A percentile compares a stretch with the other conserved stretches of the same genome.
These are phyloP conservation scores for Solenodon paradoxus DNA, from an alignment of 2,113 vertebrate species.

Conservation along the genomic window DNA sequence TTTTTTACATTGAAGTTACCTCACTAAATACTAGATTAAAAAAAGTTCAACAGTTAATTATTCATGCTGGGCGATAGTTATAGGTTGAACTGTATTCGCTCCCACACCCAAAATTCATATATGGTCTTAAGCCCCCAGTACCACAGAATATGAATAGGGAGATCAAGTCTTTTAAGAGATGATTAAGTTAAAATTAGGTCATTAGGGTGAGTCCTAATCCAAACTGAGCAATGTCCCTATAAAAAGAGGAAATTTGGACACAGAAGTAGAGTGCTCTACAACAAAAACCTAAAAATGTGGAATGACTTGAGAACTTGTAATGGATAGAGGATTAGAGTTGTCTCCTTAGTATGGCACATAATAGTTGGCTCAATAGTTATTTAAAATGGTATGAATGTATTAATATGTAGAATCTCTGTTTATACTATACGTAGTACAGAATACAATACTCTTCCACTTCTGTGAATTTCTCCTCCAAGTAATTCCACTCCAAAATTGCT, in stretches of 20 bases:
- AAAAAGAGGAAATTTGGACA: background rate
- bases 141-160: background rate
- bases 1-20: too few relatives aligned
- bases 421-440: background rate
- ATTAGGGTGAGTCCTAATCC: background rate
- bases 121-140: background rate
- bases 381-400: background rate
- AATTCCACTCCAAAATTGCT: slow-evolving; percentile 3
- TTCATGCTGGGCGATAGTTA: background rate
- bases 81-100: background rate
- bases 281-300: background rate
- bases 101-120: background rate
- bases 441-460: slow-evolving; percentile 13
- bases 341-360: slow-evolving; percentile 1
- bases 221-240: background rate
- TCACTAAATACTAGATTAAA: too few relatives aligned
- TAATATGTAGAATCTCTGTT: background rate
- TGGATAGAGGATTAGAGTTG: background rate
- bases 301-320: background rate
- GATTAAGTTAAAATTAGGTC: background rate
- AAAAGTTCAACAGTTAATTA: background rate
- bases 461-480: background rate
- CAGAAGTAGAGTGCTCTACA: background rate
- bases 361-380: background rate
- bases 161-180: background rate